Conservation (phyloP, 2,888 invertebrate genomes). For the Biston betularia region DNA sequence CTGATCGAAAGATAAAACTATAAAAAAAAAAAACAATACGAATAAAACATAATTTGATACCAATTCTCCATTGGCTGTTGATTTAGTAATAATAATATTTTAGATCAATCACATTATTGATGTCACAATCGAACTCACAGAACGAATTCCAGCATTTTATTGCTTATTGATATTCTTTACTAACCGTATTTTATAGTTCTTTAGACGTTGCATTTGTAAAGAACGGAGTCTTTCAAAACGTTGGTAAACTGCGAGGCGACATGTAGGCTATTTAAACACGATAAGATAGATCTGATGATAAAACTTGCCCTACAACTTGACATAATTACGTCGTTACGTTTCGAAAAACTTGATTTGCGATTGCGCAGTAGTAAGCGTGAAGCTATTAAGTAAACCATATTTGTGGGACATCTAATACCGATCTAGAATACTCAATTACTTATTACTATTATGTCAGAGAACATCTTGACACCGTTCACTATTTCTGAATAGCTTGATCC, state of each 20-base stretch:
- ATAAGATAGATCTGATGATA: conserved; percentile 40
- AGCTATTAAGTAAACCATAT: not conserved
- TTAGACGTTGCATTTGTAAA: conserved; percentile 10
- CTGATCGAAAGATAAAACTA: no score
- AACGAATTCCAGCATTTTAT: not conserved
- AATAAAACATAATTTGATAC: not conserved
- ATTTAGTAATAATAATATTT: no score
- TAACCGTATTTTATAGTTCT: conserved; percentile 1
- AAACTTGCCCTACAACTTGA: conserved; percentile 39
- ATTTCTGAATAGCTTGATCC: no score
- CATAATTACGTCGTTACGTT: conserved; percentile 24
- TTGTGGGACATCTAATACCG: not conserved
- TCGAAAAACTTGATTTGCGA: conserved; percentile 10
- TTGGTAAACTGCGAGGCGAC: conserved; percentile 21
- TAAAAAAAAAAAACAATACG: no score
- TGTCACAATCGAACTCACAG: conserved; percentile 2
- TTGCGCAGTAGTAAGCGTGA: not conserved
- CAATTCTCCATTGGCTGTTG: not conserved
- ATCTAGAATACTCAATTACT: not conserved
- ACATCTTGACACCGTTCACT: no score
- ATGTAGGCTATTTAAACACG: conserved; percentile 40
- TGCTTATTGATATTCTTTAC: conserved; percentile 9
- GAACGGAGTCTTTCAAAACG: conserved; percentile 13
- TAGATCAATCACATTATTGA: not conserved
- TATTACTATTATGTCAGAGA: not conserved